Conservation (phyloP, 2,113 vertebrate genomes). For the Malaclemys terrapin region DNA sequence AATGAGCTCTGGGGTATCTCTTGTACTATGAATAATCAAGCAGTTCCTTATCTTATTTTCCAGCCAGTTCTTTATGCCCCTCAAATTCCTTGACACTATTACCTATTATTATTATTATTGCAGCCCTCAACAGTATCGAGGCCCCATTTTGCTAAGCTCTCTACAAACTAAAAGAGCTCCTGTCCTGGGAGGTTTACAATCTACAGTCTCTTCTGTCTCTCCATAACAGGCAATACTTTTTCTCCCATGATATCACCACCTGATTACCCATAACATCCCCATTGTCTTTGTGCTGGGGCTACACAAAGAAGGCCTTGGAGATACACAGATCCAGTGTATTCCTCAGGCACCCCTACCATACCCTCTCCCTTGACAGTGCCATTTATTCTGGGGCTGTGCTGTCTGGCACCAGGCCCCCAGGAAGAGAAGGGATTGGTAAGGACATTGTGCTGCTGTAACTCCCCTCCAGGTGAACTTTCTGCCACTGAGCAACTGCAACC, state of each 20-base stretch:
- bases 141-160: background rate
- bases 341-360: background rate
- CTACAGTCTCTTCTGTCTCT: constrained; percentile 6
- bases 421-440: background rate
- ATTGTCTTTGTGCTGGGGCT: background rate
- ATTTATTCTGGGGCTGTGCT: background rate
- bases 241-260: background rate
- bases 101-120: too few species aligned
- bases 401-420: background rate
- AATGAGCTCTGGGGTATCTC: too few species aligned
- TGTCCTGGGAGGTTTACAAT: background rate
- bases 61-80: too few species aligned
- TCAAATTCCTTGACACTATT: too few species aligned
- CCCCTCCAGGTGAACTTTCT: background rate
- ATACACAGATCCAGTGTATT: background rate
- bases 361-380: background rate
- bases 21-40: too few species aligned
- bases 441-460: background rate
- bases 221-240: background rate
- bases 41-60: too few species aligned
- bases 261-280: background rate
- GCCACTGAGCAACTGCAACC: accelerated
- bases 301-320: background rate
- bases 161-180: background rate
- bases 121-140: background rate